Evolutionary conservation across 37 sponge, comb jelly and placozoan genomes (phyloP).

Genomic region (Mnemiopsis leidyi): DNA sequence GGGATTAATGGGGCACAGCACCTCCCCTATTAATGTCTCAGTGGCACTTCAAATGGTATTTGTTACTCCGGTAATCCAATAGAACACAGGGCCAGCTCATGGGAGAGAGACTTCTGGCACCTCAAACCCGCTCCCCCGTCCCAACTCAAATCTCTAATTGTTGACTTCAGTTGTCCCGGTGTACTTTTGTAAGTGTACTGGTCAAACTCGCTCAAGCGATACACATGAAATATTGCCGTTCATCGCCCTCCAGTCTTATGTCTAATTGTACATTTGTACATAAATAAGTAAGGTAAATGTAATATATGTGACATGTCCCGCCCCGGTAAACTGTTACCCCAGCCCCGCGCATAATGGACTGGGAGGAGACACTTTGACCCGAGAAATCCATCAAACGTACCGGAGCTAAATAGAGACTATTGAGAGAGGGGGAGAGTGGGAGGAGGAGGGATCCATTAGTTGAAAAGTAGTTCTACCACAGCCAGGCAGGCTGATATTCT

Average conservation of each 20-base stretch:
- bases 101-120: not conserved
- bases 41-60: not conserved
- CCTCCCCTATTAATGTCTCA: not conserved
- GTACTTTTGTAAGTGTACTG: not conserved
- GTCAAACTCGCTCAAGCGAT: not conserved
- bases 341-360: not conserved
- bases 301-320: too few relatives aligned
- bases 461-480: too few relatives aligned
- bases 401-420: not conserved
- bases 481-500: too few relatives aligned
- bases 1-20: not conserved
- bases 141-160: not conserved
- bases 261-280: not conserved
- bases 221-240: not conserved
- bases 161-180: not conserved
- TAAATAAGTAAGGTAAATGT: not conserved
- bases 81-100: not conserved
- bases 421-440: slow-evolving; percentile 10
- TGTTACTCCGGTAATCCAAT: not conserved
- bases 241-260: not conserved
- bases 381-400: not conserved
- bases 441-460: not conserved
- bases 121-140: not conserved
- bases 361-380: not conserved
- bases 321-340: too few relatives aligned